A percentile compares a stretch with the other conserved stretches of the same genome.
These are phyloP conservation scores for Panthera uncia DNA, from an alignment of 2,113 vertebrate species.

Conservation along the genomic window DNA sequence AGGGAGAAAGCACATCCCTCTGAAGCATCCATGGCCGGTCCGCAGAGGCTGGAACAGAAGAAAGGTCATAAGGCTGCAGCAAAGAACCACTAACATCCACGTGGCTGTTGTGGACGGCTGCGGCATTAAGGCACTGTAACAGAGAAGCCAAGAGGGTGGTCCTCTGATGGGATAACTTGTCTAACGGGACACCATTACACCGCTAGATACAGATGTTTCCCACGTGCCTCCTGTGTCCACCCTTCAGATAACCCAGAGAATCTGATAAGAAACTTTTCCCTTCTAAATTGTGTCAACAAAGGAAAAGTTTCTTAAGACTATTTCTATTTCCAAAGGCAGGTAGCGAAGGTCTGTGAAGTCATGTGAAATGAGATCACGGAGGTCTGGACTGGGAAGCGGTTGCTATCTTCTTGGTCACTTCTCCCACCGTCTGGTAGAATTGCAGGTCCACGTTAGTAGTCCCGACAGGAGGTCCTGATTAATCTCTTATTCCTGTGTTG, in stretches of 20 bases:
- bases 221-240: background rate
- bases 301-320: background rate
- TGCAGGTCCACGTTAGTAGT: background rate
- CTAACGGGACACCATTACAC: rapidly evolving
- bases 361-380: background rate
- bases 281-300: background rate
- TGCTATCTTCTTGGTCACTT: background rate
- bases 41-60: background rate
- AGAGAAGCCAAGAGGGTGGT: background rate
- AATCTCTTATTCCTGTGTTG: background rate
- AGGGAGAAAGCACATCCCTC: background rate
- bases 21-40: background rate
- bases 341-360: background rate
- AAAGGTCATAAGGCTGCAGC: background rate
- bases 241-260: background rate
- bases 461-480: background rate
- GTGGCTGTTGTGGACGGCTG: rapidly evolving
- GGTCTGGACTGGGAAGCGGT: background rate
- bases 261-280: background rate
- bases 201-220: background rate
- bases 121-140: background rate
- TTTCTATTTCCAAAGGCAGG: background rate
- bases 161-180: background rate
- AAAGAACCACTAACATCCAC: background rate
- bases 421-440: too few relatives aligned